Percentiles rank a stretch among this genome's conserved stretches.
Conservation (phyloP, 1,140 invertebrate genomes). For the Ctenoplectra terminalis region DNA sequence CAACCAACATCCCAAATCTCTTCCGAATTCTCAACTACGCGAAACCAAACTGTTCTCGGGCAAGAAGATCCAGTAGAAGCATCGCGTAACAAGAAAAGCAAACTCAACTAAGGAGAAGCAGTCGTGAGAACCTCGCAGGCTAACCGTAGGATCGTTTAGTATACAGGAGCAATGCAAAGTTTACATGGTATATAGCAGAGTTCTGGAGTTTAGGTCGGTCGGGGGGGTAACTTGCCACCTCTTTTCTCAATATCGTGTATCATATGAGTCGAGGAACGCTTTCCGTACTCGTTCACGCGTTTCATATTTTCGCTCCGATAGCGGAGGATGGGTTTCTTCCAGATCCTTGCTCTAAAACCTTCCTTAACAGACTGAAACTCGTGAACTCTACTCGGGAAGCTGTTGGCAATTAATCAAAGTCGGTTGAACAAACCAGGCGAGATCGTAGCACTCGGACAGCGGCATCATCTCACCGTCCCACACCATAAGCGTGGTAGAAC, state of each 20-base stretch:
- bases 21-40: not conserved
- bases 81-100: not conserved
- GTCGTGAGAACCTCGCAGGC: too few relatives aligned
- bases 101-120: not conserved
- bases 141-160: not conserved
- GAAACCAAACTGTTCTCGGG: not conserved
- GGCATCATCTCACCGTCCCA: conserved; percentile 92
- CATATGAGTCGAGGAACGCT: too few relatives aligned
- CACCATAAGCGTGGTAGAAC: conserved; percentile 90
- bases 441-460: conserved; percentile 89
- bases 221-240: not conserved
- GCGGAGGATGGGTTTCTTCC: too few relatives aligned
- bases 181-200: not conserved
- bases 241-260: too few relatives aligned
- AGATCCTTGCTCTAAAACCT: too few relatives aligned
- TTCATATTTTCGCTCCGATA: too few relatives aligned
- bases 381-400: too few relatives aligned
- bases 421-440: conserved; percentile 90
- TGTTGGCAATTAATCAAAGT: too few relatives aligned
- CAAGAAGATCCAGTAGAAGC: not conserved
- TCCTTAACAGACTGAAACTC: too few relatives aligned
- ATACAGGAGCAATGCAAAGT: not conserved
- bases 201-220: not conserved
- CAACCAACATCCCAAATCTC: not conserved
- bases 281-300: too few relatives aligned